Percentiles rank a stretch among this genome's conserved stretches.
Evolutionary conservation across 2,113 vertebrate species (phyloP).

Genomic region (Scalopus aquaticus): DNA sequence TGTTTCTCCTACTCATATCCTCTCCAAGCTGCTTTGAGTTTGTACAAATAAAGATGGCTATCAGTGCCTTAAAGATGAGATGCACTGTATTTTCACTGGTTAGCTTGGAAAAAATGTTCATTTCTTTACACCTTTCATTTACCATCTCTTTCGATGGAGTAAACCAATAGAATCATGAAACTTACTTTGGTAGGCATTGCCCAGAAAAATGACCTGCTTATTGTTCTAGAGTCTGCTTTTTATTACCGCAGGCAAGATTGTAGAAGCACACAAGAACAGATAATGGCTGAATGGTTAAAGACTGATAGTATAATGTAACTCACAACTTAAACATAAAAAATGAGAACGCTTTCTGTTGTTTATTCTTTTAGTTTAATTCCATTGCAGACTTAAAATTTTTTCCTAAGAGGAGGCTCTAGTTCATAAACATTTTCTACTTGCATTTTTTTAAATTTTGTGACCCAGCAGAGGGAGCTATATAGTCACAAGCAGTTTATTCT

Average conservation of each 20-base stretch:
- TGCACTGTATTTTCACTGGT: not conserved
- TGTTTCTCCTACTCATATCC: not conserved
- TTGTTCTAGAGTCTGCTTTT: not conserved
- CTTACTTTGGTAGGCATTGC: not conserved
- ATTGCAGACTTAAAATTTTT: not conserved
- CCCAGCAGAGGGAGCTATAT: constrained; percentile 81
- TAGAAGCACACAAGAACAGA: not conserved
- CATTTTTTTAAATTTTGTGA: not conserved
- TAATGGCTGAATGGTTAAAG: not conserved
- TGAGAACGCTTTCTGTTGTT: not conserved
- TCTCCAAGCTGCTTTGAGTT: not conserved
- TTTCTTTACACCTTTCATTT: not conserved
- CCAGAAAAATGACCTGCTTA: not conserved
- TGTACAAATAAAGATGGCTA: not conserved
- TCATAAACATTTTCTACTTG: not conserved
- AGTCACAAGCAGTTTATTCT: constrained; percentile 50
- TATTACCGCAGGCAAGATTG: not conserved
- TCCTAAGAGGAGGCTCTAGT: not conserved
- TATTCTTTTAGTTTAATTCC: not conserved
- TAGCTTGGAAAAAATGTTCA: not conserved
- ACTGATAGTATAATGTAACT: not conserved
- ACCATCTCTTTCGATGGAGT: not conserved
- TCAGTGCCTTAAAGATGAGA: not conserved
- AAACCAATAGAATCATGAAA: not conserved
- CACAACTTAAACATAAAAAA: constrained; percentile 15